phyloP scores from a whole-genome alignment of 1,140 invertebrate species.

The Phenacoccus solenopsis region DNA sequence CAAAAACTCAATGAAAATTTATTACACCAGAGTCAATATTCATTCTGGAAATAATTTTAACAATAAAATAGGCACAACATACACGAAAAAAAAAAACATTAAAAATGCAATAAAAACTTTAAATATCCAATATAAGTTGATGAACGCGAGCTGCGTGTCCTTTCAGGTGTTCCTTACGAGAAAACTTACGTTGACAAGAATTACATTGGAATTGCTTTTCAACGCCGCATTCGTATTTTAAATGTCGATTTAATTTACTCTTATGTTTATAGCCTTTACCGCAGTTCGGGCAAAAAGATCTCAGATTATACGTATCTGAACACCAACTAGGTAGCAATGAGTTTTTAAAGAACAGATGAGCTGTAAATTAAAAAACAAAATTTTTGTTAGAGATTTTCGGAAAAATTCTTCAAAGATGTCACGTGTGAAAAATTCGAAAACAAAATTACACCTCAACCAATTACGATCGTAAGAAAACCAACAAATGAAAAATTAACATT shows the following conservation, averaged over 20 bases:
- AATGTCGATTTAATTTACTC: slow-evolving; percentile 35
- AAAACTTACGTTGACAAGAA: slow-evolving; percentile 32
- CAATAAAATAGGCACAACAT: too few species aligned
- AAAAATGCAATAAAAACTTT: background rate
- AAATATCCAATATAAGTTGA: background rate
- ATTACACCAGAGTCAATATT: too few species aligned
- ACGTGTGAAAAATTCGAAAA: too few species aligned
- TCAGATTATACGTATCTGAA: background rate
- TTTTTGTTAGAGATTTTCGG: too few species aligned
- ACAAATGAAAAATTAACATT: too few species aligned
- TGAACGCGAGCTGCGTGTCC: background rate
- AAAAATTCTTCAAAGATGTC: too few species aligned
- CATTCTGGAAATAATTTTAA: too few species aligned
- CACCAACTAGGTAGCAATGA: background rate
- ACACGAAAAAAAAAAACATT: background rate
- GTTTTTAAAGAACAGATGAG: background rate
- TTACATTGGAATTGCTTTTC: slow-evolving; percentile 37
- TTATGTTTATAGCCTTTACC: slow-evolving; percentile 24
- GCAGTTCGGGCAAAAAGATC: slow-evolving; percentile 15
- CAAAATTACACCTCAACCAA: too few species aligned
- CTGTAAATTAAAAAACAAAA: background rate
- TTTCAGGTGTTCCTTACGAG: slow-evolving; percentile 9
- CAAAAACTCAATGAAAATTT: too few species aligned
- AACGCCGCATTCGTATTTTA: slow-evolving; percentile 31
- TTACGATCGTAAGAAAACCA: too few species aligned